Evolutionary conservation across 2,888 invertebrate genomes (phyloP), one percentile per base, ranked within the genome.

Genomic region (Choristoneura rosaceana): DNA sequence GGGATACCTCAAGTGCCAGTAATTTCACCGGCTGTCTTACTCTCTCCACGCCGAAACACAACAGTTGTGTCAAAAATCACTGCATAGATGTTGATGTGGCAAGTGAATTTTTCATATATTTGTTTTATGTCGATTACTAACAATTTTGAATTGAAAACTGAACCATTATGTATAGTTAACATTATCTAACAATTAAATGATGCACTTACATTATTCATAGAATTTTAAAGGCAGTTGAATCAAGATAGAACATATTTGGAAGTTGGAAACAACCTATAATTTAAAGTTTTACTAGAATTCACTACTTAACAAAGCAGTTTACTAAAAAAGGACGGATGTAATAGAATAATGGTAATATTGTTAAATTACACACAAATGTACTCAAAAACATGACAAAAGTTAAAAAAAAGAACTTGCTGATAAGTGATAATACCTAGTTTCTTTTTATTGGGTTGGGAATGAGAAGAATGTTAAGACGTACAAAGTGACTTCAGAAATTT

Each of bases 281-380:
- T 38, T 38, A 52, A 15, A 7, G 9, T 52, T 52, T 15, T 52
- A 52, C 9, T 15, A 15, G 17, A 9, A 50, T 50, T 50, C 12
- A 58, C 58, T 10, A 58, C 25, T 38, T 9, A n/a, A 59, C n/a
- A 8, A n/a, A 59, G 12, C 25, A 38, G 7, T 7, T 38, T 12
- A 59, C 7, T 14, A n/a, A 14, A 59, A 12, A 8, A 59, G 59
- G 59, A 59, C 59, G 59, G 59, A 59, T 59, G 38, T 38, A 47
- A 25, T 25, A 25, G 2, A 25, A 25, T 25, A 25, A 25, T 25
- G 25, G 25, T 25, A 25, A 25, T 25, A 25, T 25, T 25, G 9
- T 17, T 15, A 15, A 12, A 15, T 8, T 25, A 52, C 17, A 15
- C 50, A 15, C 8, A 17, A 17, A 58, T 10, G 8, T 33, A 12